Conservation (phyloP, 2,113 vertebrate species). For the Colinus virginianus region DNA sequence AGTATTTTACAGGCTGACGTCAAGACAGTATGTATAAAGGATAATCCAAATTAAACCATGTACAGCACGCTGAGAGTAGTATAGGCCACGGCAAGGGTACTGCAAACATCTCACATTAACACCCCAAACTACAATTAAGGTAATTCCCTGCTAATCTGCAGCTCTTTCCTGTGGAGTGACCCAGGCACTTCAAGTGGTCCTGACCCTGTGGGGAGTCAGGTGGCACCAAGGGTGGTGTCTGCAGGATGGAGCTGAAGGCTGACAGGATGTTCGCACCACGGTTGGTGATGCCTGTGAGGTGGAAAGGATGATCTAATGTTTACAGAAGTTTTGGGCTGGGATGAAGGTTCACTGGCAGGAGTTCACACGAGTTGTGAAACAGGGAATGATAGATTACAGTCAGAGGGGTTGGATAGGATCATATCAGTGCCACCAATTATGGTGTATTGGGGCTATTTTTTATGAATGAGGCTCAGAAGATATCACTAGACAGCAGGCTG, state of each 20-base stretch:
- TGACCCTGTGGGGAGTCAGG: rapidly evolving
- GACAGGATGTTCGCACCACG: background rate
- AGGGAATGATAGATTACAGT: background rate
- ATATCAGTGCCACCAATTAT: background rate
- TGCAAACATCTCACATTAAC: background rate
- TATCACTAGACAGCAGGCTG: background rate
- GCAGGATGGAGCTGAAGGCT: background rate
- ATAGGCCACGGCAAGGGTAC: background rate
- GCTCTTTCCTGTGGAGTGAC: background rate
- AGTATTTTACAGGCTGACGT: background rate
- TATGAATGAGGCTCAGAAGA: background rate
- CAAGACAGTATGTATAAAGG: background rate
- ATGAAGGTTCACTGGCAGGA: background rate
- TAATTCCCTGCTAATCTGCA: background rate
- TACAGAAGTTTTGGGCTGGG: background rate
- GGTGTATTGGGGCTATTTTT: background rate
- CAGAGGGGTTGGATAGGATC: background rate
- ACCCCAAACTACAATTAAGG: background rate
- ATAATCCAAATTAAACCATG: background rate
- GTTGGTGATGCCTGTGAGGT: background rate
- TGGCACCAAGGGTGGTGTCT: background rate
- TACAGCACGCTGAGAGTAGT: background rate
- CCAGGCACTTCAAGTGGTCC: background rate
- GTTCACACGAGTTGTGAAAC: background rate
- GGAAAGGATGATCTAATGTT: slow-evolving; percentile 13